These are phyloP conservation scores for zebrafish (Danio rerio) DNA, from an alignment of 2,113 vertebrate genomes.

Conservation along the genomic window DNA sequence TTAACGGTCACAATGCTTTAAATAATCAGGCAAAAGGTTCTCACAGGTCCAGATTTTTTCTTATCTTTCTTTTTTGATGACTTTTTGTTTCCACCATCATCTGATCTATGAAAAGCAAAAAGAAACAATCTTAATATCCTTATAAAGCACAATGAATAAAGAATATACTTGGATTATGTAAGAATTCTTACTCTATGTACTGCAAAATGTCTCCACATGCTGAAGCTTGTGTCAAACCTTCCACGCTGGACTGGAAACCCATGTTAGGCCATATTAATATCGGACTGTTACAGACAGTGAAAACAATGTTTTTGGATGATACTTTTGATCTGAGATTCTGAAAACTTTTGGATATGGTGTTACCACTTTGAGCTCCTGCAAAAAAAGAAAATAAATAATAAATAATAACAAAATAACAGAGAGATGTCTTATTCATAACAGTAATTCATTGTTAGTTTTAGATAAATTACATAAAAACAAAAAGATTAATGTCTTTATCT, in stretches of 20 bases:
- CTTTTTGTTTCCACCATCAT: constrained; percentile 66
- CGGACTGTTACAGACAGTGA: constrained; percentile 81
- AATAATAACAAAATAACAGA: too few relatives aligned
- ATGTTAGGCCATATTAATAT: constrained; percentile 91
- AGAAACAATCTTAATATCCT: background rate
- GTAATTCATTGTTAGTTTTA: too few relatives aligned
- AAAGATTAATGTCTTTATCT: too few relatives aligned
- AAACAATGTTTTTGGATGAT: constrained; percentile 83
- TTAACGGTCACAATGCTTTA: background rate
- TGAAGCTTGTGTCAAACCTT: constrained; percentile 76
- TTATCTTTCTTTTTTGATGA: constrained; percentile 74
- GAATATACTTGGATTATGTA: background rate
- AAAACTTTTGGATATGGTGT: constrained; percentile 80
- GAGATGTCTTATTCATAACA: too few relatives aligned
- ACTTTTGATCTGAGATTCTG: constrained; percentile 80
- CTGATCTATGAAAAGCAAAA: constrained; percentile 30
- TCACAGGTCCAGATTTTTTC: constrained; percentile 63
- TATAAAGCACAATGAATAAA: background rate
- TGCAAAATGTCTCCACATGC: constrained; percentile 79
- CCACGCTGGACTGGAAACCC: constrained; percentile 65
- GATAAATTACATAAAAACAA: too few relatives aligned
- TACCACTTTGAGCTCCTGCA: constrained; percentile 76
- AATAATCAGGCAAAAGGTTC: background rate
- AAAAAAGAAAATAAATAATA: constrained; percentile 46
- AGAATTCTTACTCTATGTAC: constrained; percentile 77